Evolutionary conservation across 1,140 invertebrate species (phyloP), one percentile per base, ranked within the genome.

Genomic region (Magallana gigas): DNA sequence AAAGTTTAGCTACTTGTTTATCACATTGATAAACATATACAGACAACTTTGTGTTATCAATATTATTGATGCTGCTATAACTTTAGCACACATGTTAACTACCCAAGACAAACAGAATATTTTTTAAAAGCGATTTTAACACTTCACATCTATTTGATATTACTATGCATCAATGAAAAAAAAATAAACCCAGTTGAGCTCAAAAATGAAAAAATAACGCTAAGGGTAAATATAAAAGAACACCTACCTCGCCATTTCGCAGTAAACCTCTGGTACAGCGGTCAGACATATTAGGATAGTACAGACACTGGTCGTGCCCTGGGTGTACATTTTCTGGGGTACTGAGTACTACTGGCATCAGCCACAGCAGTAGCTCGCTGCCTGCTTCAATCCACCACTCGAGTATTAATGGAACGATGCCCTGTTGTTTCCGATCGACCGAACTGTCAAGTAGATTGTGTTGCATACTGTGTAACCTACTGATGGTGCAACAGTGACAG

Each of bases 341-440:
- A 48, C 23, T 8, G 8, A 71, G 68, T 71, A 29, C 68, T 71
- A 23, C 68, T 29, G 18, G 12, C 18, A 71, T 71, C 18, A 71
- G 68, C n/a, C 68, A 18, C 68, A 29, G 7, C 18, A 8, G 8
- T 71, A 29, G 23, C 7, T 71, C 18, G 68, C 18, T 71, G 68
- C 18, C 18, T 71, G 23, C 18, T 29, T 29, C 68, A 71, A 71
- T 71, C 8, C 68, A 71, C 23, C 68, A 23, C 18, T 71, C 68
- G 18, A 29, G 12, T 71, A 71, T 23, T 23, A 71, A 29, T 23
- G 8, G 68, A 9, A 48, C 9, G 68, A 8, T 71, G 68, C 68
- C 18, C 18, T 29, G 68, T 18, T 23, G 68, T 71, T 71, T 71
- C 68, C 68, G 68, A 71, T 71, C 68, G 68, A 71, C 60, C 68